These are phyloP conservation scores for Heliothis virescens DNA, from an alignment of 1,140 invertebrate species.

Conservation along the genomic window DNA sequence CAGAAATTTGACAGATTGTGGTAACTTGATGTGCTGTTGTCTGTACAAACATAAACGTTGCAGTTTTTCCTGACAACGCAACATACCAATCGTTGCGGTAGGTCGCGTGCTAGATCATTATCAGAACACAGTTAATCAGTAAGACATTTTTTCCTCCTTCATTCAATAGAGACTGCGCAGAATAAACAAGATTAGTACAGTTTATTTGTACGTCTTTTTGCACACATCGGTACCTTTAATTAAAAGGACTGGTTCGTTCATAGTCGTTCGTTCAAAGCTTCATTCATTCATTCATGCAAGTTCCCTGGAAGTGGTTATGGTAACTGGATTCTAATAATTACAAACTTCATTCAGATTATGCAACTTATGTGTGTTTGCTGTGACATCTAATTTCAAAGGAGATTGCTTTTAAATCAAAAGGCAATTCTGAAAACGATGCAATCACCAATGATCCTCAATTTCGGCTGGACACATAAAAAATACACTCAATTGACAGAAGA, in stretches of 20 bases:
- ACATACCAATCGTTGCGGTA: slow-evolving; percentile 8
- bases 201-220: background rate
- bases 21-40: too few relatives aligned
- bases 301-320: background rate
- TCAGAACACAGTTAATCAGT: background rate
- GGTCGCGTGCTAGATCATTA: background rate
- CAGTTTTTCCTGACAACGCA: background rate
- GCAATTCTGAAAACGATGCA: background rate
- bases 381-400: background rate
- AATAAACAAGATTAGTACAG: background rate
- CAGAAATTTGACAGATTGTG: too few relatives aligned
- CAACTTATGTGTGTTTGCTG: background rate
- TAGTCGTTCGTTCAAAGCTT: background rate
- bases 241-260: background rate
- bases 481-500: background rate
- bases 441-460: background rate
- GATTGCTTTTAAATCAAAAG: background rate
- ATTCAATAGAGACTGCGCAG: background rate
- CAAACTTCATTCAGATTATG: background rate
- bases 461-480: background rate
- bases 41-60: background rate
- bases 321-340: background rate
- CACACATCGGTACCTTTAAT: slow-evolving; percentile 6
- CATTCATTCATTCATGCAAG: background rate
- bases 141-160: too few relatives aligned